Evolutionary conservation across 2,113 vertebrate genomes (phyloP), one percentile per base, ranked within the genome.

Genomic region (Strigops habroptila): DNA sequence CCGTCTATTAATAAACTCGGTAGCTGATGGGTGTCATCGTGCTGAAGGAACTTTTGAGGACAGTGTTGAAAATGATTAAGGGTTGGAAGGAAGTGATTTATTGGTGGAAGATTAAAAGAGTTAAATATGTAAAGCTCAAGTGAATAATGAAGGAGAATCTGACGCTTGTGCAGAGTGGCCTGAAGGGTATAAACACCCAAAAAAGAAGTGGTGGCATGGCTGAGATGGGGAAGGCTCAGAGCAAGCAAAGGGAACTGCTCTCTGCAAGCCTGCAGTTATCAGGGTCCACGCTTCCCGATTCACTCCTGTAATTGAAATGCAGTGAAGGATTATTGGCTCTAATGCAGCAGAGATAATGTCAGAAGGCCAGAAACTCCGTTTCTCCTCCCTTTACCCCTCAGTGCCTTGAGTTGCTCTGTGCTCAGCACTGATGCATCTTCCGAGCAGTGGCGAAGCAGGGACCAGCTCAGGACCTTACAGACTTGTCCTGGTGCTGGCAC

Each of bases 81-180:
- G 48, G 27, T 7, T 68, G 28, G 75, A 33, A 44, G 28, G 22
- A 27, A 91, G 28, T 86, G 86, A 96, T 95, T 93, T 80, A 95
- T 67, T 43, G 85, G 41, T 0, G 1, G 62, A 7, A 89, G 57
- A 76, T 82, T 62, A 88, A 31, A 91, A 91, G 92, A 85, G 82
- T 95, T 95, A 85, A 95, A 91, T 53, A 65, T 69, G 85, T 64
- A 57, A 64, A 90, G 71, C 90, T 51, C 53, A 28, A 62, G 68
- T 41, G 88, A 93, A 13, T 67, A 79, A 95, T 63, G 75, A 80
- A 91, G 76, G 49, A 82, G 88, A 85, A 4, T 3, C 57, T 51
- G 65, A 28, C 25, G 49, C 43, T 70, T 52, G 31, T 39, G 74
- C 57, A 46, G 35, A 12, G 60, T 1, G 24, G 23, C 68, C 78